Conservation (phyloP, 1,140 invertebrate species). For the Dreissena polymorpha region DNA sequence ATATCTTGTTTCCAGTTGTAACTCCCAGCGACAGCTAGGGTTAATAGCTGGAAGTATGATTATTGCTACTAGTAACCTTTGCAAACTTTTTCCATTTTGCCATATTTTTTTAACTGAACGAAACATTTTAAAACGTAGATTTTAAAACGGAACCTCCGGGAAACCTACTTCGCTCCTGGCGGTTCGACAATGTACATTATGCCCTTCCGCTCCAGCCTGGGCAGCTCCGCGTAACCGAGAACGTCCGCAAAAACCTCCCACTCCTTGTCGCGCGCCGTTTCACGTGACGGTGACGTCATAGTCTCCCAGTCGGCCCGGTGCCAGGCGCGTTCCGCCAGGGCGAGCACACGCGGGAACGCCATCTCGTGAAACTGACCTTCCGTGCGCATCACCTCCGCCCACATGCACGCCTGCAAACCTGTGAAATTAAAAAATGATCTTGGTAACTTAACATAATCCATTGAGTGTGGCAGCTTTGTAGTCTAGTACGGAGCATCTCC, state of each 20-base stretch:
- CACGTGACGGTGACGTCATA: background rate
- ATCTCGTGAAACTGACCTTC: slow-evolving; percentile 63
- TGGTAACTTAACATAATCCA: background rate
- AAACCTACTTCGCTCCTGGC: slow-evolving; percentile 62
- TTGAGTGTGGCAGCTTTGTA: background rate
- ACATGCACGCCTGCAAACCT: slow-evolving; percentile 69
- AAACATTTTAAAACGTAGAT: background rate
- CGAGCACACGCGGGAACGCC: slow-evolving; percentile 69
- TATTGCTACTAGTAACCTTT: no score
- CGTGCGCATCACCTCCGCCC: slow-evolving; percentile 66
- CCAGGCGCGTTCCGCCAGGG: slow-evolving; percentile 72
- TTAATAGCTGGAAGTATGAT: no score
- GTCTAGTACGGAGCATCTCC: no score
- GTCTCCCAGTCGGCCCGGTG: slow-evolving; percentile 68
- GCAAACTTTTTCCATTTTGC: background rate
- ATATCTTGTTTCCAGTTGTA: no score
- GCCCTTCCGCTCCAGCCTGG: slow-evolving; percentile 55
- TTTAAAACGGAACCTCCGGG: background rate
- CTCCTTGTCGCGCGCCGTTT: slow-evolving; percentile 22
- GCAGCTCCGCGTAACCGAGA: slow-evolving; percentile 64
- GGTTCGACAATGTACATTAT: slow-evolving; percentile 61
- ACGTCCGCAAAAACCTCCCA: slow-evolving; percentile 62
- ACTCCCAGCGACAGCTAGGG: no score
- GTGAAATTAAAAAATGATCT: background rate
- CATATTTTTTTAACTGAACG: background rate